Conservation (phyloP, 2,797 vertebrate genomes). For the Okamejei kenojei region DNA sequence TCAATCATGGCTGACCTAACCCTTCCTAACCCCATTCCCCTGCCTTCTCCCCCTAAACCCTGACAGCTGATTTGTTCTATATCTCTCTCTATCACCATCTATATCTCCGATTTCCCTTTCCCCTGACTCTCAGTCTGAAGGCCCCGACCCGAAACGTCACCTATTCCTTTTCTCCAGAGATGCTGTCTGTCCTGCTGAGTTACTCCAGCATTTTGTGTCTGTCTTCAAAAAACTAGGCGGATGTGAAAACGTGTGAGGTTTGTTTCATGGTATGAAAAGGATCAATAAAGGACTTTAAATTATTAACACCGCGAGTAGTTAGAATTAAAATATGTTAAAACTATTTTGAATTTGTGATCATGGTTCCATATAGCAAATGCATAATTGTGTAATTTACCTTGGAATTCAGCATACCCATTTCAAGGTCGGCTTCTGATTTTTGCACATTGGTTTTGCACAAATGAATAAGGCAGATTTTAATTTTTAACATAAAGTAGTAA, state of each 20-base stretch:
- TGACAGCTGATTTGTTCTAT: no score
- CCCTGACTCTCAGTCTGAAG: no score
- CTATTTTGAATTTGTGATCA: not conserved
- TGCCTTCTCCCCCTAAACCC: no score
- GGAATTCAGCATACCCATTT: slow-evolving; percentile 91
- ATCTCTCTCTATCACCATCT: no score
- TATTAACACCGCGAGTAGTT: not conserved
- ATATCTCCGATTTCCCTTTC: no score
- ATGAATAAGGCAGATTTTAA: slow-evolving; percentile 79
- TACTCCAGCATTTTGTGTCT: no score
- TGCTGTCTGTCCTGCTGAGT: no score
- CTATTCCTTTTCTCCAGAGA: no score
- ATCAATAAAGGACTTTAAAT: not conserved
- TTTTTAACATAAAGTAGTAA: slow-evolving; percentile 87
- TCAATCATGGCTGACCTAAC: no score
- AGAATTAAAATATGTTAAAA: not conserved
- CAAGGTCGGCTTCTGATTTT: slow-evolving; percentile 77
- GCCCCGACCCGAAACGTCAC: no score
- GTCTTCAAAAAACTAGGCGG: not conserved
- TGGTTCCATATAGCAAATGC: not conserved
- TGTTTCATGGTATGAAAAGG: not conserved
- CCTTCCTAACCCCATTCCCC: no score
- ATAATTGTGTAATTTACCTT: slow-evolving; percentile 62
- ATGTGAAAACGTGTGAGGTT: not conserved
- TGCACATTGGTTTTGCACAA: slow-evolving; percentile 83